Percentiles rank a stretch among this genome's conserved stretches.
Evolutionary conservation across 2,113 vertebrate genomes (phyloP).

Genomic region (Hystrix brachyura): DNA sequence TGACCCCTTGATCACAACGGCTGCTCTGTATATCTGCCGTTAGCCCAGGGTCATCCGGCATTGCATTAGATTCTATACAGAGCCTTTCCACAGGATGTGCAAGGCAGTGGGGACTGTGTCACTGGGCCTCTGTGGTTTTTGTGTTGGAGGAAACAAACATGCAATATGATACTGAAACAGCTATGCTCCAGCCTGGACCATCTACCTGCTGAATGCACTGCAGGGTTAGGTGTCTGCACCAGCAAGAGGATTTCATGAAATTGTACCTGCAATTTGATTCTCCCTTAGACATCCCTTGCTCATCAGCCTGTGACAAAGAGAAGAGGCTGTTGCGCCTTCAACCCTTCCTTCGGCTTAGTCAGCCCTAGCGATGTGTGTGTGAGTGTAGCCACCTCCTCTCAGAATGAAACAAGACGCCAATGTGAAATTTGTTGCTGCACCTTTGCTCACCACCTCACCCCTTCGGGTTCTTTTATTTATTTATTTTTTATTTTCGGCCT

Average conservation of each 20-base stretch:
- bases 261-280: neutral
- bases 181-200: neutral
- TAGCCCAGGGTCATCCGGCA: neutral
- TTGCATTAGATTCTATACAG: neutral
- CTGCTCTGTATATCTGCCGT: neutral
- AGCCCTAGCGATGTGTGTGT: neutral
- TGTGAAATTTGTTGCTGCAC: neutral
- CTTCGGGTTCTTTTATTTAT: neutral
- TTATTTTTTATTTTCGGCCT: neutral
- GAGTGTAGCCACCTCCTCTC: neutral
- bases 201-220: neutral
- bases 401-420: neutral
- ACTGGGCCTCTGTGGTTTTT: neutral
- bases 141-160: neutral
- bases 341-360: slow-evolving; percentile 3
- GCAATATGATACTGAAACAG: neutral
- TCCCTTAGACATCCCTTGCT: slow-evolving; percentile 52
- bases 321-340: neutral
- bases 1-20: neutral
- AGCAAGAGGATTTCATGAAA: neutral
- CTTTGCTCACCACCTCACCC: fast-evolving
- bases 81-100: fast-evolving
- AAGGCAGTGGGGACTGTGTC: neutral
- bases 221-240: neutral
- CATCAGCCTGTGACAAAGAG: neutral